Evolutionary conservation across 2,888 invertebrate genomes (phyloP).

Genomic region (Himalopsyche kuldschensis): DNA sequence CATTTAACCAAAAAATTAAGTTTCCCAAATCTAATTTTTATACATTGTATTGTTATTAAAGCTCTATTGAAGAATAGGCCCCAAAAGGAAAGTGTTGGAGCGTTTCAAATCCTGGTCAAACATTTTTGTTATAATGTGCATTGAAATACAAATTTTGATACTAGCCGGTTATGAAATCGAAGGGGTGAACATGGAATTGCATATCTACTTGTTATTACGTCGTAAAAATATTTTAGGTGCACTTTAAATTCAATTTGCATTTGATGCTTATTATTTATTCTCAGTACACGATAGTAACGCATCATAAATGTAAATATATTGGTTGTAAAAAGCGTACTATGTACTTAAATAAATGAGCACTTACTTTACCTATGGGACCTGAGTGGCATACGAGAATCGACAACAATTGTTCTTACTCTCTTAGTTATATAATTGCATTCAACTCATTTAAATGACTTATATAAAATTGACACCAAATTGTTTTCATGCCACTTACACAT

Average conservation of each 20-base stretch:
- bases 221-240: not conserved
- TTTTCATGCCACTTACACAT: no score
- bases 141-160: constrained; percentile 34
- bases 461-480: no score
- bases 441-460: no score
- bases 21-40: constrained; percentile 40
- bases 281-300: not conserved
- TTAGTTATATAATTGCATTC: no score
- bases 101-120: constrained; percentile 40
- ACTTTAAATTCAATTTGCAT: not conserved
- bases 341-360: not conserved
- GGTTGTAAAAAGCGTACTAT: not conserved
- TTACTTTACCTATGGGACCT: no score
- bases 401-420: no score
- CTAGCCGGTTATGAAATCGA: constrained; percentile 9
- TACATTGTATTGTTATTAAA: constrained; percentile 38
- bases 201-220: not conserved
- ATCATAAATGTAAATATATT: not conserved
- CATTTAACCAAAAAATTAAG: constrained; percentile 40
- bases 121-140: constrained; percentile 38
- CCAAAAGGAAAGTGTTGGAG: constrained; percentile 39
- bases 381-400: no score
- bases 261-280: not conserved
- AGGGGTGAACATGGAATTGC: not conserved
- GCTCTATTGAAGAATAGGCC: constrained; percentile 17